Percentiles rank a stretch among this genome's conserved stretches.
Evolutionary conservation across 2,888 invertebrate species (phyloP).

Genomic region (Rhingia campestris): DNA sequence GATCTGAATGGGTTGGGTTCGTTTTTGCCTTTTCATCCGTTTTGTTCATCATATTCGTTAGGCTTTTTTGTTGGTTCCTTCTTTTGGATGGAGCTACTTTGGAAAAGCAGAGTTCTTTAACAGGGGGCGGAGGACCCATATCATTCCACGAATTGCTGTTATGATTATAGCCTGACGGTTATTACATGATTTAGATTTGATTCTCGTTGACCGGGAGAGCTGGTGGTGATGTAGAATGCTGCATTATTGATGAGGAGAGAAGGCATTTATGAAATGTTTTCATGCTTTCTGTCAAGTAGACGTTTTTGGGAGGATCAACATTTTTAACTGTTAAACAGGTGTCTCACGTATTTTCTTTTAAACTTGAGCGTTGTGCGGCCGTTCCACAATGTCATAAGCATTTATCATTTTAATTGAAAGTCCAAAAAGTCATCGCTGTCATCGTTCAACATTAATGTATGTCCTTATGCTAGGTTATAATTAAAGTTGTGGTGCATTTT

Average conservation of each 20-base stretch:
- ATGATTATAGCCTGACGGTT: conserved; percentile 66
- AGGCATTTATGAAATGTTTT: conserved; percentile 11
- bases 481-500: no score
- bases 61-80: background rate
- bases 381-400: no score
- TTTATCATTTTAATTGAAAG: no score
- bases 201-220: conserved; percentile 28
- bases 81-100: conserved; percentile 8
- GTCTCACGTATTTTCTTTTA: no score
- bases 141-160: conserved; percentile 70
- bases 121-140: conserved; percentile 41
- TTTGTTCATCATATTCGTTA: conserved; percentile 9
- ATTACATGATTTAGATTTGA: conserved; percentile 68
- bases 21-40: background rate
- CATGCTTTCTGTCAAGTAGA: background rate
- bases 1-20: conserved; percentile 63
- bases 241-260: conserved; percentile 19
- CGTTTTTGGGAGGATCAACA: background rate
- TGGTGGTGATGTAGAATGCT: conserved; percentile 4
- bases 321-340: background rate
- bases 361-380: no score
- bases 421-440: no score
- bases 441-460: no score
- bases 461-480: no score
- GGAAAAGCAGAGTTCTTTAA: background rate